phyloP scores from a whole-genome alignment of 1,140 invertebrate genomes.

The Zaprionus taronus region DNA sequence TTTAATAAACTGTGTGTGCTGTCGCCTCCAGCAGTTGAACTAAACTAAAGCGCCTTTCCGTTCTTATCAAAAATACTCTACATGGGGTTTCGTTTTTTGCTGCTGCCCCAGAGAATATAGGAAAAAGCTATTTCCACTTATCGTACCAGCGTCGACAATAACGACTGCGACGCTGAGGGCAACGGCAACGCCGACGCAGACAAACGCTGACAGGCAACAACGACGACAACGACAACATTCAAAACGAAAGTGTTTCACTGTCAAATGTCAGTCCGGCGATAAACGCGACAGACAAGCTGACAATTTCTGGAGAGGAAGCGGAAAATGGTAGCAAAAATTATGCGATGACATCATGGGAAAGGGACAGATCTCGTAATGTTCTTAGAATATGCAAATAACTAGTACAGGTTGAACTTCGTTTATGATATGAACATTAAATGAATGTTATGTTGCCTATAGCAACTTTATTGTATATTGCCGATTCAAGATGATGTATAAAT shows the following conservation, averaged over 20 bases:
- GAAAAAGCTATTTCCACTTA: slow-evolving; percentile 51
- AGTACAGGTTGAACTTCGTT: neutral
- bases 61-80: slow-evolving; percentile 53
- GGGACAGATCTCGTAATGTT: slow-evolving; percentile 25
- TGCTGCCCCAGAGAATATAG: slow-evolving; percentile 24
- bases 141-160: slow-evolving; percentile 23
- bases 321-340: slow-evolving; percentile 30
- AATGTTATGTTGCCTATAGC: neutral
- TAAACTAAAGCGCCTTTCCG: slow-evolving; percentile 40
- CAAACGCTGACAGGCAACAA: slow-evolving; percentile 35
- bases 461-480: no score
- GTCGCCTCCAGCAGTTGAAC: slow-evolving; percentile 26
- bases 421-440: neutral
- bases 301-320: slow-evolving; percentile 47
- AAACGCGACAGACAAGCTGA: slow-evolving; percentile 38
- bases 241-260: slow-evolving; percentile 70
- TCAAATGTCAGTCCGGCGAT: slow-evolving; percentile 59
- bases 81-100: slow-evolving; percentile 38
- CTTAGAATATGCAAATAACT: slow-evolving; percentile 24
- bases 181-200: slow-evolving; percentile 24
- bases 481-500: no score
- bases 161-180: slow-evolving; percentile 12
- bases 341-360: slow-evolving; percentile 57
- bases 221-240: slow-evolving; percentile 31
- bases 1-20: slow-evolving; percentile 26